Evolutionary conservation across 2,888 invertebrate species (phyloP).

Genomic region (Trichopoda pennipes): DNA sequence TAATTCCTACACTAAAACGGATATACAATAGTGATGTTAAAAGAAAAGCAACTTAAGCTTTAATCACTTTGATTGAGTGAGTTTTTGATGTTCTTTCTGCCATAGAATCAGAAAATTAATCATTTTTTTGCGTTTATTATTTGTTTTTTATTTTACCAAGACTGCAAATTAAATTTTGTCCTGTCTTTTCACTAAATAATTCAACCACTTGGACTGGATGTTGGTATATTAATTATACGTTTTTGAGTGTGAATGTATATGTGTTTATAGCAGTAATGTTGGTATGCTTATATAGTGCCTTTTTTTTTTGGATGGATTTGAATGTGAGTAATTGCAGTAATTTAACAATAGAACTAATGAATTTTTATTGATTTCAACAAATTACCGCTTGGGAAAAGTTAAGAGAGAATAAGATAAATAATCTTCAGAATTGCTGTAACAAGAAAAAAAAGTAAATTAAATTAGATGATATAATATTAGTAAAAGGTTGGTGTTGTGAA

Average conservation of each 20-base stretch:
- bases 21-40: conserved; percentile 8
- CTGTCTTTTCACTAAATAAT: conserved; percentile 12
- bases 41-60: conserved; percentile 33
- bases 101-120: conserved; percentile 56
- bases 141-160: conserved; percentile 1
- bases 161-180: conserved; percentile 17
- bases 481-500: neutral
- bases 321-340: conserved; percentile 61
- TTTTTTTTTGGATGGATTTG: conserved; percentile 31
- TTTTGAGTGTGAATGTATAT: neutral
- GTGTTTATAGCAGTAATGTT: neutral
- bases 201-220: conserved; percentile 3
- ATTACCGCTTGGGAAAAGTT: conserved; percentile 38
- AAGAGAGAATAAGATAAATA: conserved; percentile 13
- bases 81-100: conserved; percentile 41
- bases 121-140: conserved; percentile 14
- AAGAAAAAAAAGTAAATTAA: conserved; percentile 1
- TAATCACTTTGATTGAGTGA: conserved; percentile 51
- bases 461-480: neutral
- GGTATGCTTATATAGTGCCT: neutral
- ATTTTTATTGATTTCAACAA: conserved; percentile 66
- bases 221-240: neutral
- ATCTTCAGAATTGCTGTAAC: conserved; percentile 21
- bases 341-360: conserved; percentile 59
- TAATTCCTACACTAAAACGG: conserved; percentile 23